Percentiles rank a stretch among this genome's conserved stretches.
Conservation (phyloP, 2,888 invertebrate species). For the Epistrophe grossulariae region DNA sequence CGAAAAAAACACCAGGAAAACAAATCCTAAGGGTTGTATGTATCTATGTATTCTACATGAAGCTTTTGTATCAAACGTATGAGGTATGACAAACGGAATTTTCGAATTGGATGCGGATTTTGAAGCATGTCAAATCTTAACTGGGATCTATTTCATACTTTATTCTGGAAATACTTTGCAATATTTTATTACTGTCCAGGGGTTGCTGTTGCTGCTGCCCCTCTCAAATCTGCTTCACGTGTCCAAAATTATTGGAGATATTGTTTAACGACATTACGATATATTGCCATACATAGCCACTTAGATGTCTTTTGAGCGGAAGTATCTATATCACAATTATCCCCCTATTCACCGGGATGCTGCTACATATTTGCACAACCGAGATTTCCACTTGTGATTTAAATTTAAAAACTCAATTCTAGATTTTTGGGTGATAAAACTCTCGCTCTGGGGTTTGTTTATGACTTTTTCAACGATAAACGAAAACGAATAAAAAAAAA, state of each 20-base stretch:
- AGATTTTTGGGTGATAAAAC: constrained; percentile 64
- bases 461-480: constrained; percentile 22
- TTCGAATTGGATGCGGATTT: constrained; percentile 51
- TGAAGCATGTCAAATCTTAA: constrained; percentile 60
- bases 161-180: constrained; percentile 36
- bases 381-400: constrained; percentile 26
- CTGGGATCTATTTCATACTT: constrained; percentile 50
- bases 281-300: constrained; percentile 18
- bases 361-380: background rate
- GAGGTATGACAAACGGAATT: constrained; percentile 50
- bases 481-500: constrained; percentile 27
- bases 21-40: constrained; percentile 29
- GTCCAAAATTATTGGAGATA: constrained; percentile 57
- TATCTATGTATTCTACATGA: background rate
- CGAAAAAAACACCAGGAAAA: background rate
- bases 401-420: constrained; percentile 43
- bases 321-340: background rate
- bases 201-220: constrained; percentile 2
- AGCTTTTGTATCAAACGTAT: constrained; percentile 36
- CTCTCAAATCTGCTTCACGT: constrained; percentile 52
- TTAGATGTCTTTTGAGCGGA: constrained; percentile 32
- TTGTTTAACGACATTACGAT: constrained; percentile 40
- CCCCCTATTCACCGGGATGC: background rate
- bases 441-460: constrained; percentile 68
- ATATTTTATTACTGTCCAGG: constrained; percentile 61